Evolutionary conservation across 2,888 invertebrate genomes (phyloP), one percentile per base, ranked within the genome.

Genomic region (Scrobipalpa costella): DNA sequence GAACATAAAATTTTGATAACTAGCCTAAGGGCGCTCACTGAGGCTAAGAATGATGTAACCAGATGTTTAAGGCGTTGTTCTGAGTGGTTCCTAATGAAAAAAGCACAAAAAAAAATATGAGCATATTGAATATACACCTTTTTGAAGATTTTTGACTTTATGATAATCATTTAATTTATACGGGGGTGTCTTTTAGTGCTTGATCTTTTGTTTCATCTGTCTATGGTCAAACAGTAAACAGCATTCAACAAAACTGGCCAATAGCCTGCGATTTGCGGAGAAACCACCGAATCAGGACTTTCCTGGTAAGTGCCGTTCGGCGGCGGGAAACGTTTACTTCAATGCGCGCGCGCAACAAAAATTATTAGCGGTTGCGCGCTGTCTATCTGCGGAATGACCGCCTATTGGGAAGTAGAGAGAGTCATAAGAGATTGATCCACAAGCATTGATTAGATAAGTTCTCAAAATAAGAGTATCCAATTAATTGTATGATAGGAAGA

Each of bases 301-400:
- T 63, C 59, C 5, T 19, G 49, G 52, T 55, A 55, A 55, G 55
- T 55, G 55, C 55, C 34, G 55, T 55, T 55, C 33, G 55, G 15
- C n/a, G 55, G 21, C 50, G 13, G 21, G 27, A 52, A 73, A 68
- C 69, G 69, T 73, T 71, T 72, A 70, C 71, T 64, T 68, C 69
- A 73, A 74, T 73, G 71, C 72, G 69, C 70, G 68, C 64, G 69
- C 69, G 70, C 72, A 76, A 71, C 77, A 77, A 78, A 80, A 81
- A 80, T 83, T 79, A 77, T 80, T 69, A 69, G 78, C 80, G 78
- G 80, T 78, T 70, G 71, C 68, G 77, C 69, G 76, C 72, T 72
- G 79, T 76, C 71, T 61, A 69, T 67, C 83, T 81, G 84, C 83
- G 84, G 76, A 75, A 72, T 75, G 77, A 74, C 73, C 76, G 69